Evolutionary conservation across 2,888 invertebrate genomes (phyloP).

Genomic region (Molorchus minor): DNA sequence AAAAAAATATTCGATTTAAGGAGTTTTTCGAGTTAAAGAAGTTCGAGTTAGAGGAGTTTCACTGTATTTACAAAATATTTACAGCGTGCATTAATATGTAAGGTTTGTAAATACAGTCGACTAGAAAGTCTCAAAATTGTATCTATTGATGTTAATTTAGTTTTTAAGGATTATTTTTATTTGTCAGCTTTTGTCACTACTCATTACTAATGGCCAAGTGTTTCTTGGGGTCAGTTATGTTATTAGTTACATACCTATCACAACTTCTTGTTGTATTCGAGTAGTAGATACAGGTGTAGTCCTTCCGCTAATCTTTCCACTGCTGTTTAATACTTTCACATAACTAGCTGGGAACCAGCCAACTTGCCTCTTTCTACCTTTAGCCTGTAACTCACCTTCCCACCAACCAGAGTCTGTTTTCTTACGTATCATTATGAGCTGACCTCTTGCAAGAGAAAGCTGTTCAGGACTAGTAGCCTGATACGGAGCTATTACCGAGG

Average conservation of each 20-base stretch:
- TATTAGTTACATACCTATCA: conserved; percentile 55
- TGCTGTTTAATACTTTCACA: conserved; percentile 81
- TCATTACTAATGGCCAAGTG: too few relatives aligned
- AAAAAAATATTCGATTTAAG: too few relatives aligned
- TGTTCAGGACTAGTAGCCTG: conserved; percentile 93
- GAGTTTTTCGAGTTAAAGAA: too few relatives aligned
- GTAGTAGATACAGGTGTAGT: conserved; percentile 78
- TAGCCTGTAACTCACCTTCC: conserved; percentile 97
- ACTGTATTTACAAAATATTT: too few relatives aligned
- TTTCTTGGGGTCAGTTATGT: not conserved
- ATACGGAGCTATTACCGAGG: conserved; percentile 93
- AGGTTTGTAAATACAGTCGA: too few relatives aligned
- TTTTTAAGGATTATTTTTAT: too few relatives aligned
- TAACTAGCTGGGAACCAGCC: conserved; percentile 99
- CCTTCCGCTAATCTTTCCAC: conserved; percentile 75
- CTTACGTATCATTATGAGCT: conserved; percentile 94
- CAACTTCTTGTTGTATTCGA: conserved; percentile 69
- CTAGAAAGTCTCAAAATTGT: too few relatives aligned
- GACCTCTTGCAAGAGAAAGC: conserved; percentile 87
- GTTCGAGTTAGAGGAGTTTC: too few relatives aligned
- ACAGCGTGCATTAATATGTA: too few relatives aligned
- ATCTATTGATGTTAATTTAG: too few relatives aligned
- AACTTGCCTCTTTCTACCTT: conserved; percentile 88
- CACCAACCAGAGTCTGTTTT: conserved; percentile 99
- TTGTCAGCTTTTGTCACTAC: too few relatives aligned